Conservation (phyloP, 2,888 invertebrate species). For the Steinernema carpocapsae region DNA sequence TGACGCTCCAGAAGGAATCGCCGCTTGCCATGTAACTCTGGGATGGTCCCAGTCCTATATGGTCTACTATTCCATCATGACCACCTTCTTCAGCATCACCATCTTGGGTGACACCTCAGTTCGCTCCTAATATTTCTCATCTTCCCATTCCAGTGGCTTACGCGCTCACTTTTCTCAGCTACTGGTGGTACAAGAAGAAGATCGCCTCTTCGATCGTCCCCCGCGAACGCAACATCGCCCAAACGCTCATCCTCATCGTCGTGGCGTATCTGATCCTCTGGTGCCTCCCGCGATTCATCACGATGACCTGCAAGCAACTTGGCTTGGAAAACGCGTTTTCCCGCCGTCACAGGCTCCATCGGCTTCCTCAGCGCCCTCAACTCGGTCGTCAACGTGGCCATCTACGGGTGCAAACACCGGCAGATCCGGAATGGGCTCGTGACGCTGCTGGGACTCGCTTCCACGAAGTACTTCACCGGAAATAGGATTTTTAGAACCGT, state of each 20-base stretch:
- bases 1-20: background rate
- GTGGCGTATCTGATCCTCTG: background rate
- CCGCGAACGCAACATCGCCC: background rate
- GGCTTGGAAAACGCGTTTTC: background rate
- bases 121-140: background rate
- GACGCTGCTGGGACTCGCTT: background rate
- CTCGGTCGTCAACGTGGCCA: background rate
- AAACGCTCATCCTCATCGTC: background rate
- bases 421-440: background rate
- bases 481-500: background rate
- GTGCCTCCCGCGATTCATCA: constrained; percentile 2
- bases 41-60: background rate
- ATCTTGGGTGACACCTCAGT: background rate
- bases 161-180: background rate
- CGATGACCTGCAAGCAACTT: background rate
- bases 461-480: background rate
- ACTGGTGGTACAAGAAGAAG: background rate
- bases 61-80: background rate
- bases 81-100: constrained; percentile 5
- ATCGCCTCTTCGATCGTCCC: background rate
- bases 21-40: background rate
- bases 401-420: constrained; percentile 15
- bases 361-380: background rate
- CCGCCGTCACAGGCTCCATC: background rate
- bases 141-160: background rate